Evolutionary conservation across 2,797 vertebrate species (phyloP).

Genomic region (Myotis daubentonii): DNA sequence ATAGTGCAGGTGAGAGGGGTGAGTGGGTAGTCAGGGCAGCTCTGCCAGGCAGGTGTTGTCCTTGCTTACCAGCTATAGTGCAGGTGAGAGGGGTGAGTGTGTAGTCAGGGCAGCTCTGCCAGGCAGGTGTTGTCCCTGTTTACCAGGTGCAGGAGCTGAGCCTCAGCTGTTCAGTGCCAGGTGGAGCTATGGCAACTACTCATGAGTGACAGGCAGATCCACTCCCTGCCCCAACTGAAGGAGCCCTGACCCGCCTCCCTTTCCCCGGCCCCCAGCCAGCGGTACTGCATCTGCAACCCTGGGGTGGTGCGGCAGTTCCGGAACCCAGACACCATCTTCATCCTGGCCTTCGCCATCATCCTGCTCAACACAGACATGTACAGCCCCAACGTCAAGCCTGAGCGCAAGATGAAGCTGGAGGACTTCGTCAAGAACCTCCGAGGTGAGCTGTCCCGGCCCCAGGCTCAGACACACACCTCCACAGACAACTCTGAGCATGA

Average conservation of each 20-base stretch:
- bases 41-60: not conserved
- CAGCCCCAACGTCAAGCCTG: constrained; percentile 97
- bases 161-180: not conserved
- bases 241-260: constrained; percentile 86
- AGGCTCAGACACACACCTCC: not conserved
- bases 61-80: too few species aligned
- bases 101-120: not conserved
- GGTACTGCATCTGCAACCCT: constrained; percentile 97
- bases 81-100: rapidly evolving
- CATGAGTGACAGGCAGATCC: not conserved
- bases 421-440: constrained; percentile 98
- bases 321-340: constrained; percentile 99
- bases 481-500: rapidly evolving
- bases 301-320: constrained; percentile 96
- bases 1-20: too few species aligned
- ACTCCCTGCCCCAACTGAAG: constrained; percentile 88
- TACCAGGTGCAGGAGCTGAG: not conserved
- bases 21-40: not conserved
- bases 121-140: rapidly evolving
- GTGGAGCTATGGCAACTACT: not conserved
- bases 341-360: constrained; percentile 97
- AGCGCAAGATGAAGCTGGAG: constrained; percentile 98
- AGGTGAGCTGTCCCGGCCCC: constrained; percentile 85
- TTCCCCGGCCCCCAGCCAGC: constrained; percentile 59
- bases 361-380: constrained; percentile 99